These are phyloP conservation scores for Phylloscopus trochiloides DNA, from an alignment of 2,113 vertebrate genomes.

Conservation along the genomic window DNA sequence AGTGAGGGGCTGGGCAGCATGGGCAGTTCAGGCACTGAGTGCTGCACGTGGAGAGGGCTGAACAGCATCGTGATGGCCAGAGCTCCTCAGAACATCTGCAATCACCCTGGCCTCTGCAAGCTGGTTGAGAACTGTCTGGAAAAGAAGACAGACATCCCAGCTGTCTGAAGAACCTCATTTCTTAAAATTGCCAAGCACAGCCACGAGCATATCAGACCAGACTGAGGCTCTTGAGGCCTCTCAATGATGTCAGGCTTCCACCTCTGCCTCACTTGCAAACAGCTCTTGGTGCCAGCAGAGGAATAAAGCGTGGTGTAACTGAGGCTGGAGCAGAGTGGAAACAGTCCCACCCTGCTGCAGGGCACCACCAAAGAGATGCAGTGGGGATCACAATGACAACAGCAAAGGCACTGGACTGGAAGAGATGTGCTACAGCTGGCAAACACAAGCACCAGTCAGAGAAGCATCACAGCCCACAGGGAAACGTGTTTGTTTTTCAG, in stretches of 20 bases:
- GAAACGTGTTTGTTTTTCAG: neutral
- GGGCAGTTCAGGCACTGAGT: fast-evolving
- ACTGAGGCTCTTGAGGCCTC: neutral
- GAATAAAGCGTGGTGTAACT: neutral
- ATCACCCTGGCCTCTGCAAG: neutral
- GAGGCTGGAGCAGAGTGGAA: neutral
- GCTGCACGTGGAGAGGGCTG: neutral
- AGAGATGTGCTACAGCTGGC: neutral
- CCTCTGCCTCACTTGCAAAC: neutral
- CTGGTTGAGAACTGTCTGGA: neutral
- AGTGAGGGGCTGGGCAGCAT: fast-evolving
- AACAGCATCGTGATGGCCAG: fast-evolving
- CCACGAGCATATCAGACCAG: neutral
- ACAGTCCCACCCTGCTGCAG: neutral
- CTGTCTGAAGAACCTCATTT: neutral
- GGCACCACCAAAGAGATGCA: neutral
- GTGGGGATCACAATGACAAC: neutral
- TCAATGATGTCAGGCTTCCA: neutral
- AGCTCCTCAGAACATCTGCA: neutral
- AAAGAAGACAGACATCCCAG: neutral
- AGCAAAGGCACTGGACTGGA: neutral
- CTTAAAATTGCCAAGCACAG: constrained; percentile 3
- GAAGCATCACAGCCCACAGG: neutral
- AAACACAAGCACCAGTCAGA: neutral
- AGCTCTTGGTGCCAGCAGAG: neutral